Conservation (phyloP, 2,113 vertebrate genomes). For the Andinoacara biseriatus region DNA sequence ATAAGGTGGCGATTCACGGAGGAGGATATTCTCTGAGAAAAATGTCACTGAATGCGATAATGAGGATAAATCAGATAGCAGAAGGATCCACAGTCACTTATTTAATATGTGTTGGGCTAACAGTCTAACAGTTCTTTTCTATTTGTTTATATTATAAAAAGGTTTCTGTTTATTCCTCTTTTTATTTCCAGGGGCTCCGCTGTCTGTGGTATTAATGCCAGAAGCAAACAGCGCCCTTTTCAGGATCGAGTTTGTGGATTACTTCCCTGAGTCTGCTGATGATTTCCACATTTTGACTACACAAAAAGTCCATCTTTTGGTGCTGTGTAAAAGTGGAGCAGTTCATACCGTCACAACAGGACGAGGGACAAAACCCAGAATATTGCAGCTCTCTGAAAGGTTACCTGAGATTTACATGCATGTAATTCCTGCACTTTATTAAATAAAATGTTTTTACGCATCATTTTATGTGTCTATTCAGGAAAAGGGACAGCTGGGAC, state of each 20-base stretch:
- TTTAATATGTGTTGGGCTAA: neutral
- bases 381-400: slow-evolving; percentile 77
- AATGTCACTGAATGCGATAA: slow-evolving; percentile 14
- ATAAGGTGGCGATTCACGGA: too few relatives aligned
- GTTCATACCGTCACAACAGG: slow-evolving; percentile 76
- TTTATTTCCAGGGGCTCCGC: slow-evolving; percentile 77
- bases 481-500: slow-evolving; percentile 49
- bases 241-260: slow-evolving; percentile 81
- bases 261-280: slow-evolving; percentile 18
- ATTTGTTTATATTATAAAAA: neutral
- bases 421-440: neutral
- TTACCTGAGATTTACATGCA: slow-evolving; percentile 32
- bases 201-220: slow-evolving; percentile 78
- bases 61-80: neutral
- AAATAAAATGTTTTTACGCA: neutral
- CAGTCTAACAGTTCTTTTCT: neutral
- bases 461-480: slow-evolving; percentile 9
- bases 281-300: slow-evolving; percentile 5
- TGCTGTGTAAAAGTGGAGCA: slow-evolving; percentile 80
- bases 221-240: slow-evolving; percentile 70
- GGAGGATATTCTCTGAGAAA: too few relatives aligned
- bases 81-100: neutral
- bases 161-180: neutral
- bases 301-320: slow-evolving; percentile 74
- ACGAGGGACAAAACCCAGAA: slow-evolving; percentile 34